Base-by-base conservation (phyloP, 1,140 invertebrate genomes). In the Geopemphigus sp. region DNA sequence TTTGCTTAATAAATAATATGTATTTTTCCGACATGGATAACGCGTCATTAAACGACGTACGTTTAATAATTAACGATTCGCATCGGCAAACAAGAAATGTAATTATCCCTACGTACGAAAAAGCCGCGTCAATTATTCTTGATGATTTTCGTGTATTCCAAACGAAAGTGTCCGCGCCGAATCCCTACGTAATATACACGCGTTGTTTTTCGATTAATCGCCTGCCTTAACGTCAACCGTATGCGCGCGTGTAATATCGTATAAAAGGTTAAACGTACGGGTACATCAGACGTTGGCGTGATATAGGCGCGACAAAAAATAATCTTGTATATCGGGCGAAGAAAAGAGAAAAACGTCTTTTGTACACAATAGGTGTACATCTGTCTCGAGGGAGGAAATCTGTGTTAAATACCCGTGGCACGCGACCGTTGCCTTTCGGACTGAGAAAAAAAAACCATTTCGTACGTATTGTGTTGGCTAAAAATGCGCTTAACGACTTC, bases 401-500 rank as follows among this genome's bases (percentile, higher is more conserved):
- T 29, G 74, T 50, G 74, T 78, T 61, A 78, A 78, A 78, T 78
- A 63, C 74, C 57, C 56, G 10, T 78, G 74, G 74, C 74, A 78
- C 74, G 74, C 74, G 74, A 63, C 74, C 74, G 74, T 78, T 78
- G 74, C 74, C 74, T 78, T 78, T 78, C 24, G 74, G 39, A 78
- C 74, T 11, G n/a, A n/a, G 5, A 70, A 68, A 56, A 72, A 54
- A 74, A 74, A 76, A 76, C 57, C 66, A 68, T 78, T 78, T 26
- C 12, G 5, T 59, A 19, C 59, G 26, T 76, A 78, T 78, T 76
- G 73, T 76, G 45, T 57, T 76, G 3, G 19, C 32, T 76, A 76
- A 59, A 76, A 76, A 76, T 76, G 54, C 32, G 54, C 73, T 76
- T 76, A 78, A 78, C 74, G 74, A 78, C 74, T 78, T 61, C 57